Conservation (phyloP, 2,888 invertebrate species). For the Mongoloraphidia duomilia region DNA sequence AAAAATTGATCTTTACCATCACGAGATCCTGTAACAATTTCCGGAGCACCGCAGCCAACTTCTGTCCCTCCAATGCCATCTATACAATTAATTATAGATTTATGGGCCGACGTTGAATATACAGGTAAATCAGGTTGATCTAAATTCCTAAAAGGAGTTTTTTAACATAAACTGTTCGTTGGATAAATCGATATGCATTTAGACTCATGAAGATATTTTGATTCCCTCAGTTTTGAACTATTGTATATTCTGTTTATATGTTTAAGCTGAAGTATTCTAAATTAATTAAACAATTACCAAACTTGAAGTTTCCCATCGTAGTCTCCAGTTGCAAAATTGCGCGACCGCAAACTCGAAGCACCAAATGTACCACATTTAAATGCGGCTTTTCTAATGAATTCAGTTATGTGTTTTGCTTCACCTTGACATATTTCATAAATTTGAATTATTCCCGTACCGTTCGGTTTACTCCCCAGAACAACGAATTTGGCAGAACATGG, state of each 20-base stretch:
- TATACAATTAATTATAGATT: conserved; percentile 76
- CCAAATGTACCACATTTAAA: conserved; percentile 92
- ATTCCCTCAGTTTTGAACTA: no score
- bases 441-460: conserved; percentile 74
- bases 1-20: conserved; percentile 47
- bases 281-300: conserved; percentile 40
- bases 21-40: conserved; percentile 84
- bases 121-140: conserved; percentile 57
- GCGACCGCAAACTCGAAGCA: conserved; percentile 64
- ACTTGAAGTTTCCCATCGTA: conserved; percentile 73
- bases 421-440: conserved; percentile 64
- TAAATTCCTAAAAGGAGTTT: conserved; percentile 49
- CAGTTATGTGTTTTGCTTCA: conserved; percentile 52
- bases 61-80: conserved; percentile 77
- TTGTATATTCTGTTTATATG: no score
- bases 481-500: conserved; percentile 90
- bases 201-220: no score
- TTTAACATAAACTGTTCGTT: not conserved
- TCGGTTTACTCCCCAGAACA: conserved; percentile 70
- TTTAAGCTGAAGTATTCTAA: no score
- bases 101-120: conserved; percentile 67
- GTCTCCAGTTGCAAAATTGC: conserved; percentile 81
- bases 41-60: conserved; percentile 80
- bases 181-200: not conserved
- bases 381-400: conserved; percentile 65